phyloP scores from a whole-genome alignment of 2,113 vertebrate genomes.

The Himantopus leucocephalus region DNA sequence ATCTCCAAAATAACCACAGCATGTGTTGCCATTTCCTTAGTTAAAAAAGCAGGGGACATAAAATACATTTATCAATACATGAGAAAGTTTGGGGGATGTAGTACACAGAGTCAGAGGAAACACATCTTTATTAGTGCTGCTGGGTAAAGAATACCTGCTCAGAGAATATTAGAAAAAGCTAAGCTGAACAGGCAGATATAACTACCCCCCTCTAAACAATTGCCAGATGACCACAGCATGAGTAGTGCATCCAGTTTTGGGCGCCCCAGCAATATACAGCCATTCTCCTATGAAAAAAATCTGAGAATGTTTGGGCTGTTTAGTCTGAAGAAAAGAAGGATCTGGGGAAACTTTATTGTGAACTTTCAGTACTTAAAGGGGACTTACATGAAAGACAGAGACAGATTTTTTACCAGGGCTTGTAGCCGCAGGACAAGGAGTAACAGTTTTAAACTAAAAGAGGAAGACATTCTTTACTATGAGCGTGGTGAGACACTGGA shows the following conservation, averaged over 20 bases:
- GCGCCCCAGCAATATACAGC: fast-evolving
- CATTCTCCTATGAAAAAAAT: neutral
- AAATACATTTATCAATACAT: neutral
- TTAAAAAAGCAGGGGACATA: neutral
- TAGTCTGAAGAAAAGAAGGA: neutral
- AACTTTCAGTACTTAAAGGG: neutral
- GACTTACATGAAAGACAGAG: neutral
- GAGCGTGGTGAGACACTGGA: neutral
- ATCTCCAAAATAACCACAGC: neutral
- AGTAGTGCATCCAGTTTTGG: neutral
- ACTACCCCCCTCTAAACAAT: neutral
- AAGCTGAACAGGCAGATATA: neutral
- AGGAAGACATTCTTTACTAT: neutral
- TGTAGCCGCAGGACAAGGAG: neutral
- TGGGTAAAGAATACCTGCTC: neutral
- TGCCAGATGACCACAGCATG: neutral
- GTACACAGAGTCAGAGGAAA: neutral
- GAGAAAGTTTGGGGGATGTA: neutral
- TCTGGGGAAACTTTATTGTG: neutral
- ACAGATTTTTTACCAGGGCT: neutral
- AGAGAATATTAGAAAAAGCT: neutral
- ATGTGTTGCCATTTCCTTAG: neutral
- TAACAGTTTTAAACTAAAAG: neutral
- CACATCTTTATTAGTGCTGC: neutral
- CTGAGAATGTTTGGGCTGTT: neutral